Base-by-base conservation (phyloP, 1,140 invertebrate genomes). In the Drosophila tsacasi region DNA sequence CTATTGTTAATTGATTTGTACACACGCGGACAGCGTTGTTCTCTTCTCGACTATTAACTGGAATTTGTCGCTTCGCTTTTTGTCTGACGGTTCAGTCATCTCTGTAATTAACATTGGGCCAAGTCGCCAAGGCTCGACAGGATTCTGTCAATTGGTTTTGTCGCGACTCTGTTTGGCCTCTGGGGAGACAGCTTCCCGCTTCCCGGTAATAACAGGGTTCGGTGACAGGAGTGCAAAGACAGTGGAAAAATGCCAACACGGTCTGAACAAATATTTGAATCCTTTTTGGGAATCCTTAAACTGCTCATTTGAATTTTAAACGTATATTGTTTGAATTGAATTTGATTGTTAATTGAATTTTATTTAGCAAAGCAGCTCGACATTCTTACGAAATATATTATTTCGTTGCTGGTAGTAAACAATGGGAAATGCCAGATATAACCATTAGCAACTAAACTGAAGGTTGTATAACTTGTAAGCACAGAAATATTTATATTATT, bases 131-230 rank as follows among this genome's bases (percentile, higher is more conserved):
- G 69, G 69, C 69, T 73, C 69, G 63, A 59, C 82, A 86, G 83
- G 83, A 89, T 79, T 77, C 66, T 65, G 71, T 78, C 84, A 84
- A 87, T 87, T 89, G 84, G 66, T 79, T 89, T 89, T 89, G 84
- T 89, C 84, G 84, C 84, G 84, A 87, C 84, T 75, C 72, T 87
- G 84, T 87, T 87, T 79, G 57, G 58, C 49, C 64, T 77, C 63
- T 46, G 23, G 79, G 59, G 61, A 71, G 76, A 65, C 78, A 50
- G 52, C 40, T 44, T 59, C 12, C 67, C 17, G 58, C 37, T 87
- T 87, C 84, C 81, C 42, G 73, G 66, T 89, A 86, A 79, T 84
- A 64, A 84, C 61, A 76, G 72, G 65, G 47, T 32, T 73, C 52
- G 75, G 30, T 75, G 65, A 47, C 81, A 68, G 68, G 21, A 73